phyloP scores from a whole-genome alignment of 2,113 vertebrate genomes.

The Promerops cafer region DNA sequence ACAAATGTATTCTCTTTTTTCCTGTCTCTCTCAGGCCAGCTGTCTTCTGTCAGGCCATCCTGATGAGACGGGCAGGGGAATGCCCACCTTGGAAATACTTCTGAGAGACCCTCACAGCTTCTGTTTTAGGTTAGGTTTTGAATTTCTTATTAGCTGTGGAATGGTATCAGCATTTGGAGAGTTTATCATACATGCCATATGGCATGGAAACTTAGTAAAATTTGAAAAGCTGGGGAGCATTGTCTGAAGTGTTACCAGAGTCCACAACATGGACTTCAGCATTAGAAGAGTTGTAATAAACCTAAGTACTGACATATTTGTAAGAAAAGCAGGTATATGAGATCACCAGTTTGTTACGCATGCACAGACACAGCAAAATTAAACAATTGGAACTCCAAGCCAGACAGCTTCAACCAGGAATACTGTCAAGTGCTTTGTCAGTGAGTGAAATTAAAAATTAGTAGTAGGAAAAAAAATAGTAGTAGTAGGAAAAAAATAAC shows the following conservation, averaged over 20 bases:
- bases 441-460: neutral
- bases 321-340: neutral
- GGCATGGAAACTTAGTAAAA: neutral
- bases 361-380: neutral
- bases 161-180: neutral
- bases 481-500: neutral
- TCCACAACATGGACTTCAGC: neutral
- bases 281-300: neutral
- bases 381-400: neutral
- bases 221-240: neutral
- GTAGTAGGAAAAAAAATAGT: neutral
- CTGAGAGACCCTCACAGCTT: constrained; percentile 9
- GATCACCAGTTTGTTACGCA: neutral
- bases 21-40: neutral
- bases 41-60: neutral
- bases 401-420: neutral
- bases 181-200: neutral
- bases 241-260: neutral
- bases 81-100: constrained; percentile 31
- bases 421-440: neutral
- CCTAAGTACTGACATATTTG: neutral
- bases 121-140: constrained; percentile 23
- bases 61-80: neutral
- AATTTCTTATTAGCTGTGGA: constrained; percentile 20
- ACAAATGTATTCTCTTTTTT: neutral